Conservation (phyloP, 1,140 invertebrate genomes). For the Meloidogyne hapla region DNA sequence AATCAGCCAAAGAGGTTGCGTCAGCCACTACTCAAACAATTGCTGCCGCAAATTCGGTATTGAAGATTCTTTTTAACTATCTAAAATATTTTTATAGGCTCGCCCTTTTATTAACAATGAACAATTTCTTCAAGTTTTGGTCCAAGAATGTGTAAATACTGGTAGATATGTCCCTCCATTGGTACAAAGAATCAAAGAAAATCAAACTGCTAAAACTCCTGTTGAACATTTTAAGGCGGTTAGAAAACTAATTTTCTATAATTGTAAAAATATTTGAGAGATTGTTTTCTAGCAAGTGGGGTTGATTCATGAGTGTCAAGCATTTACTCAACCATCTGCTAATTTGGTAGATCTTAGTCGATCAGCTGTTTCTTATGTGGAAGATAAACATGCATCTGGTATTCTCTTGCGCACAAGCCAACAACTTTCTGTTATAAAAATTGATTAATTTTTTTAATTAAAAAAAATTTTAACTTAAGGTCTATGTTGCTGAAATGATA, state of each 20-base stretch:
- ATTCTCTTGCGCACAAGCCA: constrained; percentile 75
- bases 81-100: neutral
- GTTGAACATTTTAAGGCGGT: constrained; percentile 53
- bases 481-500: constrained; percentile 73
- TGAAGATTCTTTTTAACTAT: neutral
- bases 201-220: constrained; percentile 74
- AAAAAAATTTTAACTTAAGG: constrained; percentile 8
- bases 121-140: constrained; percentile 72
- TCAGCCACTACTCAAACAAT: constrained; percentile 84
- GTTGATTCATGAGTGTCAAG: constrained; percentile 53
- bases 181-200: constrained; percentile 65
- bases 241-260: neutral
- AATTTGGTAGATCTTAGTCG: constrained; percentile 75
- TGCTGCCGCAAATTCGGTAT: constrained; percentile 62
- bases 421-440: constrained; percentile 69
- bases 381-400: constrained; percentile 74
- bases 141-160: constrained; percentile 75
- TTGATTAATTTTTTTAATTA: neutral
- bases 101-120: constrained; percentile 30
- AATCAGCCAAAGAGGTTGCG: constrained; percentile 81
- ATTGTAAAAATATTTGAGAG: neutral
- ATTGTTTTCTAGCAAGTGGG: constrained; percentile 44
- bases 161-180: constrained; percentile 75
- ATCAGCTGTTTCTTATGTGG: constrained; percentile 80
- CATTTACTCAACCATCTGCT: constrained; percentile 68